Evolutionary conservation across 2,113 vertebrate genomes (phyloP), one percentile per base, ranked within the genome.

Genomic region (Panthera tigris): DNA sequence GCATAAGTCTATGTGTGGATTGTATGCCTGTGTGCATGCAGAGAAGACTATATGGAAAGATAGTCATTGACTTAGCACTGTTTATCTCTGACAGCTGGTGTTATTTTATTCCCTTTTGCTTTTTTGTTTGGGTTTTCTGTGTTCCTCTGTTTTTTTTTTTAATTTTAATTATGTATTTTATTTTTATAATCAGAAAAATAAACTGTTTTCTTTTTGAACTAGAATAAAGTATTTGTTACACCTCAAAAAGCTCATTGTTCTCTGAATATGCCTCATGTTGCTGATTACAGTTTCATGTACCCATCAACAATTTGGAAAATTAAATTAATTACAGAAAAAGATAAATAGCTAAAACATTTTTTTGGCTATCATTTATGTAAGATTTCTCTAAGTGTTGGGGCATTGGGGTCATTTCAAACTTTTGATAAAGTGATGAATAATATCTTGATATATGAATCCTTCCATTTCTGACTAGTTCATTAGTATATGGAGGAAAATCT

Each of bases 101-200:
- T n/a, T 90, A 48, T n/a, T 39, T 57, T 14, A 39, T 73, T 73
- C 21, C 61, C 31, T 71, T 69, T 41, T 31, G 65, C 29, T 29
- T 69, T 76, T 71, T 61, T 12, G 16, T 65, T 78, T 55, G 39
- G 41, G 5, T 14, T 79, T 89, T 93, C 31, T 85, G 41, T 55
- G 52, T 55, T 55, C 52, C 55, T 85, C 84, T 6, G 9, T 39
- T 91, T 91, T 55, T 52, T 52, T 33, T 39, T 39, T 39, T 39
- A 39, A 57, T 18, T 69, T 23, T 69, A 41, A 52, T 69, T 55
- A 69, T 95, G 48, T 8, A 86, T 87, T 71, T 88, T 91, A 88
- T 48, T 91, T 94, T 83, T 83, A 55, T 87, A 33, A 83, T 79
- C 16, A 78, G 41, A 96, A 93, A 86, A 88, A 90, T 16, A 36